phyloP scores from a whole-genome alignment of 2,113 vertebrate genomes.

The Percopsis transmontana region DNA sequence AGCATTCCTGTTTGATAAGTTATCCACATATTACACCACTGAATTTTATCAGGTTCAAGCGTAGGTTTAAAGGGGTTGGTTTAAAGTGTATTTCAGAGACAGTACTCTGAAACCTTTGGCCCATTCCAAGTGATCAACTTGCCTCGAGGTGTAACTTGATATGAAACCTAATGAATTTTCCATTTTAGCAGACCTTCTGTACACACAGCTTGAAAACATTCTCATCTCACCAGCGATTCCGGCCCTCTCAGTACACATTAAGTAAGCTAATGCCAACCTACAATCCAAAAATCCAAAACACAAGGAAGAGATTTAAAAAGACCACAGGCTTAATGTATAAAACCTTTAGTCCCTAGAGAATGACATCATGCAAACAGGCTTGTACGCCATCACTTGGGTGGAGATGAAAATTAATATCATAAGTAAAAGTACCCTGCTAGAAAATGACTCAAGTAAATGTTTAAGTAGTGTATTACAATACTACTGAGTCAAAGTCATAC shows the following conservation, averaged over 20 bases:
- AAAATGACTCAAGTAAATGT: not conserved
- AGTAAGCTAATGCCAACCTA: no score
- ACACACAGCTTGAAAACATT: not conserved
- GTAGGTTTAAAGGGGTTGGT: not conserved
- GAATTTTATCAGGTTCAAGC: no score
- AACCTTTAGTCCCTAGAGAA: not conserved
- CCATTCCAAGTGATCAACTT: not conserved
- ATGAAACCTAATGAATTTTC: conserved; percentile 8
- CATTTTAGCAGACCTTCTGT: not conserved
- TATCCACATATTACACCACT: no score
- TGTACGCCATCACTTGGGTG: no score
- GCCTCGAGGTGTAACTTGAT: conserved; percentile 5
- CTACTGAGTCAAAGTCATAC: not conserved
- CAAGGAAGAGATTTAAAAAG: no score
- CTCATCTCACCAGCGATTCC: not conserved
- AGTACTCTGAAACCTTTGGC: not conserved
- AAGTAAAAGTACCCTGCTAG: not conserved
- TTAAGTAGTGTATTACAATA: not conserved
- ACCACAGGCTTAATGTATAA: no score
- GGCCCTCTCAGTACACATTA: no score
- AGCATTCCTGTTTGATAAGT: no score
- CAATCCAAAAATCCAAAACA: no score
- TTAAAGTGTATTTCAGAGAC: not conserved
- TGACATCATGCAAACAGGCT: not conserved
- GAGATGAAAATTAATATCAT: no score